phyloP scores from a whole-genome alignment of 2,797 vertebrate genomes.

The Pangasius macronema region DNA sequence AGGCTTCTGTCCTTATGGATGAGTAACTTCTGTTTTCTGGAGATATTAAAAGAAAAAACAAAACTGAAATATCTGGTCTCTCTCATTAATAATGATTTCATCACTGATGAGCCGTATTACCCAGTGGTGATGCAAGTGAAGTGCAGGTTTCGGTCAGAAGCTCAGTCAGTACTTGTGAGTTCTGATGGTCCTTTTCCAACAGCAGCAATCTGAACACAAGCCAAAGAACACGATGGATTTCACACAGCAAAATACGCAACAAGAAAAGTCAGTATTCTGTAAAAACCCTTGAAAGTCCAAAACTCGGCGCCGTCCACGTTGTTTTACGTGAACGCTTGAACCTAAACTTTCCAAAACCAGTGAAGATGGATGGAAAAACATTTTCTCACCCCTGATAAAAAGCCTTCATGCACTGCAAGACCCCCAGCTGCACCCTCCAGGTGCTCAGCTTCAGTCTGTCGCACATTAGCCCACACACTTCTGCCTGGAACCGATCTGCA shows the following conservation, averaged over 20 bases:
- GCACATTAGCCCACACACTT: constrained; percentile 92
- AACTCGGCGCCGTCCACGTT: too few species aligned
- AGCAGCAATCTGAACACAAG: constrained; percentile 82
- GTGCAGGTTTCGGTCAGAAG: constrained; percentile 90
- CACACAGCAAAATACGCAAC: not conserved
- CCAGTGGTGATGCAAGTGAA: constrained; percentile 89
- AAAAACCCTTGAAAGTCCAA: too few species aligned
- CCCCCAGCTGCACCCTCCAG: constrained; percentile 92
- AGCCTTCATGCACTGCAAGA: constrained; percentile 91
- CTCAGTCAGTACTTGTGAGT: constrained; percentile 79
- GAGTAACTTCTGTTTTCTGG: constrained; percentile 98
- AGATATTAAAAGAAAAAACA: constrained; percentile 40
- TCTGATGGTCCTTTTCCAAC: constrained; percentile 82
- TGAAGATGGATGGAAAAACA: not conserved
- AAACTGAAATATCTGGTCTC: too few species aligned
- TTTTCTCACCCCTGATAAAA: constrained; percentile 87
- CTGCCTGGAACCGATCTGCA: constrained; percentile 83
- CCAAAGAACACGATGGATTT: constrained; percentile 26
- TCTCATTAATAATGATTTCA: not conserved
- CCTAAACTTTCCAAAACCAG: not conserved
- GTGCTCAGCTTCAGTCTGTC: constrained; percentile 90
- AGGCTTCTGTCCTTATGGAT: constrained; percentile 92
- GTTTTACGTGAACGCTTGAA: too few species aligned
- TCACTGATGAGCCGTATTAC: constrained; percentile 66
- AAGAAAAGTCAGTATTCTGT: too few species aligned